Conservation (phyloP, 2,888 invertebrate genomes). For the Gortyna flavago region DNA sequence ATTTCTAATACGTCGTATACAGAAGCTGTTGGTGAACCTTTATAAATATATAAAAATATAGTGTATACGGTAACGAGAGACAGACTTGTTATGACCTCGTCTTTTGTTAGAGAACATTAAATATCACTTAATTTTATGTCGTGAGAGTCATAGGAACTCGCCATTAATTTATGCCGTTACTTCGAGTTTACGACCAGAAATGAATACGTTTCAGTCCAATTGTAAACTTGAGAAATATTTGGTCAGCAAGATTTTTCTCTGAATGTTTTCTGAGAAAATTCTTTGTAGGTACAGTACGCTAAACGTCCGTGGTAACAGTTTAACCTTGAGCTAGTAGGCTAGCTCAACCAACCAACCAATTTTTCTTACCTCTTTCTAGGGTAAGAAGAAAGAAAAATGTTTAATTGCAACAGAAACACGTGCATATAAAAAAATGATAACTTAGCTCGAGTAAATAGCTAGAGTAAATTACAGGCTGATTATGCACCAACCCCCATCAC, state of each 20-base stretch:
- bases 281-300: background rate
- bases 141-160: slow-evolving; percentile 35
- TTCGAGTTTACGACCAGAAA: slow-evolving; percentile 48
- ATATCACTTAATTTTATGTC: slow-evolving; percentile 39
- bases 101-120: slow-evolving; percentile 35
- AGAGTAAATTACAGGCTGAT: no score
- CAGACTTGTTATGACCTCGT: background rate
- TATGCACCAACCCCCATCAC: no score
- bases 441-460: no score
- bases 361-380: background rate
- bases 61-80: background rate
- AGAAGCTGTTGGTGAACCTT: background rate
- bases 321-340: background rate
- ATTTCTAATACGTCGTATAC: background rate
- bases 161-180: slow-evolving; percentile 43
- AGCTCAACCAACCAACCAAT: background rate
- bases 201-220: slow-evolving; percentile 38
- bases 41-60: background rate
- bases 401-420: no score
- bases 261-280: background rate
- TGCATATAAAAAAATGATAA: no score
- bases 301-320: no score
- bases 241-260: background rate
- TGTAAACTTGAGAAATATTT: slow-evolving; percentile 23
- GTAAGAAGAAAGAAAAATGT: background rate